Percentiles rank a stretch among this genome's conserved stretches.
phyloP scores from a whole-genome alignment of 1,140 invertebrate genomes.

The Leptoteleia sp. region DNA sequence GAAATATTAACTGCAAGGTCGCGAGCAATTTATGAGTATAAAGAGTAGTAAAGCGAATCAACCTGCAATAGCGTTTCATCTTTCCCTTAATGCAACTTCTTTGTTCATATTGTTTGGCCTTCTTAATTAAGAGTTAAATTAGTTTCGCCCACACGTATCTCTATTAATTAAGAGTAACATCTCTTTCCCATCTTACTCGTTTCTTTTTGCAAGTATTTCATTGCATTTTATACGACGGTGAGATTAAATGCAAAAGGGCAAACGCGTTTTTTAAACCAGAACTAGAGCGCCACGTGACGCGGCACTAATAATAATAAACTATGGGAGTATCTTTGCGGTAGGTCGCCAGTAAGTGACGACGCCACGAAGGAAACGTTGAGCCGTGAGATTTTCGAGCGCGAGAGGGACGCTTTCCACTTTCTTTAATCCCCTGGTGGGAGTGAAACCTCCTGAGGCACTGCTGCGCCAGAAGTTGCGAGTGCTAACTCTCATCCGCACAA shows the following conservation, averaged over 20 bases:
- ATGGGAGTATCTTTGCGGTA: conserved; percentile 14
- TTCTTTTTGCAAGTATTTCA: conserved; percentile 7
- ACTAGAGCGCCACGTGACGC: conserved; percentile 7
- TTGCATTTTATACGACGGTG: conserved; percentile 15
- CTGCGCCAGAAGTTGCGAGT: conserved; percentile 16
- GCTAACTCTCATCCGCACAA: conserved; percentile 31
- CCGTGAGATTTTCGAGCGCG: conserved; percentile 19
- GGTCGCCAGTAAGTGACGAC: conserved; percentile 28
- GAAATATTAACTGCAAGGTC: too few relatives aligned
- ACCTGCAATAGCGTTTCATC: too few relatives aligned
- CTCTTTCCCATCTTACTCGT: not conserved
- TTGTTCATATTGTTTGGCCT: conserved; percentile 30
- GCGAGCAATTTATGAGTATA: too few relatives aligned
- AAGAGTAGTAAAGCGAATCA: too few relatives aligned
- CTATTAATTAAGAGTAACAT: conserved; percentile 43
- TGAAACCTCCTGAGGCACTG: conserved; percentile 17
- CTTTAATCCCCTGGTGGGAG: conserved; percentile 30
- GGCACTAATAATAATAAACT: conserved; percentile 34
- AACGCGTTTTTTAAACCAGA: conserved; percentile 3
- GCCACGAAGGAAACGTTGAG: conserved; percentile 15
- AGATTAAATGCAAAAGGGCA: conserved; percentile 23
- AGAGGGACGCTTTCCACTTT: conserved; percentile 19
- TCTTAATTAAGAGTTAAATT: conserved; percentile 45
- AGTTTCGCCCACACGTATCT: conserved; percentile 31
- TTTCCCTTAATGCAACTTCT: conserved; percentile 10